Base-by-base conservation (phyloP, 2,797 vertebrate genomes). In the Agapornis canus region DNA sequence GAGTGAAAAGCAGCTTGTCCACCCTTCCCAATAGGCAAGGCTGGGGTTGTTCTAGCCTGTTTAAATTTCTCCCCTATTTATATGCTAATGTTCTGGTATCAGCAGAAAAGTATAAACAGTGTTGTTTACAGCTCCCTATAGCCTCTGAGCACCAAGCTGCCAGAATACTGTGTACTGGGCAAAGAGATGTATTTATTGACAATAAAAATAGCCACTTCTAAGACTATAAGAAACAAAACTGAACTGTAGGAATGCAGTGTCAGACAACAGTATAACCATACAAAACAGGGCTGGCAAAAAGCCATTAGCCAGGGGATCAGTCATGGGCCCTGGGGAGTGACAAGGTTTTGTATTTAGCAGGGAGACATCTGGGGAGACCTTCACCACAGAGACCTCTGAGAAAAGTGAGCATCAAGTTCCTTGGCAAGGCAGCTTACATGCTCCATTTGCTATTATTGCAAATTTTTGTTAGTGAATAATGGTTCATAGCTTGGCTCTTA, bases 51-150 rank as follows among this genome's bases (percentile, higher is more conserved):
- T 97, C 94, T 92, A 94, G 94, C 84, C 91, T 95, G 91, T 96
- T 96, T 95, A 96, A 96, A 97, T 95, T 92, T 93, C 89, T 86
- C 65, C 14, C 32, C 95, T 92, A 95, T 96, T 97, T 94, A 95
- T 95, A 96, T 95, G 94, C 66, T 97, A 96, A 94, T 92, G 72
- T 70, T 92, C 86, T 90, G 68, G 43, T 94, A 94, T 95, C 94
- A 80, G 80, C 88, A 88, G 90, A 94, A 95, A 95, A 92, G 95
- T 94, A 95, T 89, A 97, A 96, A 96, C 94, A 93, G 79, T 85
- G 94, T 90, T 96, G 94, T 96, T 96, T 96, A 94, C 92, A 92
- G 91, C 91, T 94, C 86, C 69, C 94, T 89, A 89, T 90, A 89
- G 95, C 78, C 81, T 92, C 49, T 13, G 45, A 97, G 85, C 87